Conservation (phyloP, 2,113 vertebrate genomes). For the Carassius carassius region DNA sequence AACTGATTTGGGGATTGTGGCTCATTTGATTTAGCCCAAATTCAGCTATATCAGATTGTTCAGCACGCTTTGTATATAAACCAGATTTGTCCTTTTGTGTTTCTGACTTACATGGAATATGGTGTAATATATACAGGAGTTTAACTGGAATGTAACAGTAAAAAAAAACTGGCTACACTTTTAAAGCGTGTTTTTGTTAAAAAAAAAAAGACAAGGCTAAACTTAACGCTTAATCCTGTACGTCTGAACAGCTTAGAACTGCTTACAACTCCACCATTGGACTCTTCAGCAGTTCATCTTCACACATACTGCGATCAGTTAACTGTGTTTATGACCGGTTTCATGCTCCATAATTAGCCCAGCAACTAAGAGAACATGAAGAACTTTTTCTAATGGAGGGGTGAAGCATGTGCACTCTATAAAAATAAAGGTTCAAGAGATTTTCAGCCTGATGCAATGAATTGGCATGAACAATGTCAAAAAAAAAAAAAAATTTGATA, state of each 20-base stretch:
- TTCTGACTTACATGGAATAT: background rate
- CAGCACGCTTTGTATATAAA: background rate
- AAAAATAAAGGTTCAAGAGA: constrained; percentile 5
- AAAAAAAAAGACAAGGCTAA: constrained; percentile 12
- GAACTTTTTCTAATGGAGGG: background rate
- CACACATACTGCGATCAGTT: background rate
- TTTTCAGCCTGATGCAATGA: background rate
- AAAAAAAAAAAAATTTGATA: too few relatives aligned
- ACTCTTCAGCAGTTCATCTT: constrained; percentile 5
- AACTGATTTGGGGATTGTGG: constrained; percentile 20
- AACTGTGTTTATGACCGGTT: background rate
- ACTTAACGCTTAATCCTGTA: constrained; percentile 24
- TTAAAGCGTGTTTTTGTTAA: constrained; percentile 1
- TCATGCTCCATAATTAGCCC: background rate
- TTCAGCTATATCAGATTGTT: background rate
- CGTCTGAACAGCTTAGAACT: constrained; percentile 1
- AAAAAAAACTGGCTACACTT: constrained; percentile 7
- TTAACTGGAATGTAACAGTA: background rate
- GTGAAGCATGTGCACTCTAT: background rate
- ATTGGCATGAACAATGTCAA: background rate
- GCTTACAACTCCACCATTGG: background rate
- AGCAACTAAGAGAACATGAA: background rate
- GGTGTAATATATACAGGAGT: constrained; percentile 1
- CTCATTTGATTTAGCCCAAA: constrained; percentile 20
- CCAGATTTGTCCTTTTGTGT: background rate